A percentile compares a stretch with the other conserved stretches of the same genome.
These are phyloP conservation scores for Margarornis squamiger DNA, from an alignment of 2,797 vertebrate species.

Conservation along the genomic window DNA sequence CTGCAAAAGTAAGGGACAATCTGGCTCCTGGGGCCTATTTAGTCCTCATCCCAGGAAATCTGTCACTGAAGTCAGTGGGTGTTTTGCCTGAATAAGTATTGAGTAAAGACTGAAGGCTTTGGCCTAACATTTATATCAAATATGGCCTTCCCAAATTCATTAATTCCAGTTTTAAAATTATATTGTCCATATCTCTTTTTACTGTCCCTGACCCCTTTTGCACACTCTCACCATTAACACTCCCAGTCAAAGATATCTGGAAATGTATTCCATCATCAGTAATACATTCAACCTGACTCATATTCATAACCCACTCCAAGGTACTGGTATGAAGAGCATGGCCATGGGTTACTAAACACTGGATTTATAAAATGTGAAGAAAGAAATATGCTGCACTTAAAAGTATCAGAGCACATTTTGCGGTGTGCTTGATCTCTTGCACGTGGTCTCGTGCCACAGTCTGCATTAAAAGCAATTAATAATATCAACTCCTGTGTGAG, in stretches of 20 bases:
- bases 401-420: slow-evolving; percentile 63
- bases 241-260: slow-evolving; percentile 52
- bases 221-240: slow-evolving; percentile 35
- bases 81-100: slow-evolving; percentile 48
- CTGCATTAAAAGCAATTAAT: slow-evolving; percentile 72
- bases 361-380: slow-evolving; percentile 72
- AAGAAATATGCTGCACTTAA: slow-evolving; percentile 72
- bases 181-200: slow-evolving; percentile 62
- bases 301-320: slow-evolving; percentile 67
- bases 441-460: slow-evolving; percentile 46
- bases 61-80: background rate
- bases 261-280: slow-evolving; percentile 60
- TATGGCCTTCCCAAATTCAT: slow-evolving; percentile 53
- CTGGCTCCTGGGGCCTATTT: slow-evolving; percentile 33
- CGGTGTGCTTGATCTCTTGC: slow-evolving; percentile 18
- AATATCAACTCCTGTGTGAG: slow-evolving; percentile 66
- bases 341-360: slow-evolving; percentile 75
- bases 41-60: slow-evolving; percentile 24
- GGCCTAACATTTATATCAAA: slow-evolving; percentile 55
- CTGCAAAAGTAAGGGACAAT: background rate
- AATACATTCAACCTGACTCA: slow-evolving; percentile 73
- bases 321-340: slow-evolving; percentile 45
- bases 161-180: slow-evolving; percentile 65
- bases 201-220: slow-evolving; percentile 46
- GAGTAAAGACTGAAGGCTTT: slow-evolving; percentile 50